These are phyloP conservation scores for Pungitius pungitius DNA, from an alignment of 2,113 vertebrate genomes.

Conservation along the genomic window DNA sequence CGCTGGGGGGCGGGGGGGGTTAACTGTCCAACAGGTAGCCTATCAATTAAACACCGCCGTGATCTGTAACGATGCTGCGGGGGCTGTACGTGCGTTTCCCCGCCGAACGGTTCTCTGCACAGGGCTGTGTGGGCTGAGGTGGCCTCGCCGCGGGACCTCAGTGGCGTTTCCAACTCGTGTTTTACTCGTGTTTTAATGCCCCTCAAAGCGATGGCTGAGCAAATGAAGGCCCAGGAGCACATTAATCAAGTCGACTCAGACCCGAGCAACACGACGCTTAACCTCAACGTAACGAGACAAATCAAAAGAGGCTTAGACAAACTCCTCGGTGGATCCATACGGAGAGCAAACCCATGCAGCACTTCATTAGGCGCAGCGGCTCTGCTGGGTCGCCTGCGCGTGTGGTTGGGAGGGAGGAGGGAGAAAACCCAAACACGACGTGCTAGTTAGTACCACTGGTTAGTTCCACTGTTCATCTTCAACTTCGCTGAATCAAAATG, in stretches of 20 bases:
- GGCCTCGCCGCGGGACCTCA: too few species aligned
- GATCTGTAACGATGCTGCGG: background rate
- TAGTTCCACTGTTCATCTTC: too few species aligned
- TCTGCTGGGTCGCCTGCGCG: conserved; percentile 70
- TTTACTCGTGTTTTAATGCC: too few species aligned
- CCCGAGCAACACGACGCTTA: conserved; percentile 77
- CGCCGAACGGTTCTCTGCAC: too few species aligned
- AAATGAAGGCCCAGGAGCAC: conserved; percentile 59
- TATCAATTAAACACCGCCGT: conserved; percentile 18
- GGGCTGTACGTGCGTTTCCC: too few species aligned
- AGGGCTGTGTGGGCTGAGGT: too few species aligned
- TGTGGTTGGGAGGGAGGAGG: conserved; percentile 39
- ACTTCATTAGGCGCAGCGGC: conserved; percentile 77
- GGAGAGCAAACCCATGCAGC: conserved; percentile 74
- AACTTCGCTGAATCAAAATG: conserved; percentile 9
- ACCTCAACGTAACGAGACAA: conserved; percentile 78
- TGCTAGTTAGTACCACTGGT: conserved; percentile 64
- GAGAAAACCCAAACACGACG: conserved; percentile 57
- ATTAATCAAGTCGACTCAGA: conserved; percentile 72
- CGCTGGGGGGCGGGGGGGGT: background rate
- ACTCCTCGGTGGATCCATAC: conserved; percentile 69
- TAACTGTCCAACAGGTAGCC: conserved; percentile 28
- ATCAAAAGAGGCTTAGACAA: conserved; percentile 69
- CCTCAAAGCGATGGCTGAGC: conserved; percentile 59
- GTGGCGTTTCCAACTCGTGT: background rate